Percentiles rank a stretch among this genome's conserved stretches.
These are phyloP conservation scores for Smittia aterrima DNA, from an alignment of 2,888 invertebrate genomes.

Conservation along the genomic window DNA sequence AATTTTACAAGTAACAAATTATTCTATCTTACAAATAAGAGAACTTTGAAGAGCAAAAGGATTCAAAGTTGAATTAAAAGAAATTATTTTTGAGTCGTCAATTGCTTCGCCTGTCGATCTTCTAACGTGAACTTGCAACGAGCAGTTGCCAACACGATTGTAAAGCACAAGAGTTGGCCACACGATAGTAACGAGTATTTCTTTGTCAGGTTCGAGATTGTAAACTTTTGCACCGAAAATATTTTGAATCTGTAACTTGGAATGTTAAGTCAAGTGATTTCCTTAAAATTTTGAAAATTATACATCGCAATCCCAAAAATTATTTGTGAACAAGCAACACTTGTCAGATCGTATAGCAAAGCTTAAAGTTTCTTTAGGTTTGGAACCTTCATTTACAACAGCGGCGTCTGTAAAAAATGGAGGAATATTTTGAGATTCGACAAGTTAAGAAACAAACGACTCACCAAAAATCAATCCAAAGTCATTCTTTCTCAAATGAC, in stretches of 20 bases:
- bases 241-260: neutral
- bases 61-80: constrained; percentile 17
- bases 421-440: no score
- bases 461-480: constrained; percentile 25
- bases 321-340: constrained; percentile 15
- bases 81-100: neutral
- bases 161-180: constrained; percentile 52
- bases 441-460: neutral
- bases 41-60: neutral
- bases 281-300: neutral
- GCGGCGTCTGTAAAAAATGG: neutral
- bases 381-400: neutral
- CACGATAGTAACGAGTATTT: constrained; percentile 48
- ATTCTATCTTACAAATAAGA: neutral
- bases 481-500: constrained; percentile 17
- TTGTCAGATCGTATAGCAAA: neutral
- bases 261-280: neutral
- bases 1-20: neutral
- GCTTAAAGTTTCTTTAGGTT: constrained; percentile 4
- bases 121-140: constrained; percentile 44
- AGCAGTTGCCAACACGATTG: constrained; percentile 50
- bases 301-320: constrained; percentile 22
- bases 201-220: constrained; percentile 45
- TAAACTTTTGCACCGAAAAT: neutral
- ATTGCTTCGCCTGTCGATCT: neutral